Conservation (phyloP, 2,113 vertebrate genomes). For the Phylloscopus trochiloides region DNA sequence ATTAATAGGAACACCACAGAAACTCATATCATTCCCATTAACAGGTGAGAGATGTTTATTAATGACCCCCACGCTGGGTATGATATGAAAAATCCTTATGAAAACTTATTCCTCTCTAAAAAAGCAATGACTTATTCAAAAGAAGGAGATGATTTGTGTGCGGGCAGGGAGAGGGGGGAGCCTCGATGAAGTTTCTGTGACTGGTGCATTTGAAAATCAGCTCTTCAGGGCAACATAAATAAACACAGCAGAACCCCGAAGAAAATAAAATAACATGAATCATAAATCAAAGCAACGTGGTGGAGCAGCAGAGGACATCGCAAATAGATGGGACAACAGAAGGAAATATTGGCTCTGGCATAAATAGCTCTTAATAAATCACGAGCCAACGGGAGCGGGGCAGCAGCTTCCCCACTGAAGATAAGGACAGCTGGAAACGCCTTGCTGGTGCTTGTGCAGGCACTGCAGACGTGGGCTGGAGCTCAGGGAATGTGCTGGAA, state of each 20-base stretch:
- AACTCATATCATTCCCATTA: neutral
- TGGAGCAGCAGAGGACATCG: constrained; percentile 33
- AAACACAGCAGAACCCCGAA: constrained; percentile 14
- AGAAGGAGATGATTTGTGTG: neutral
- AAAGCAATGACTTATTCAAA: constrained; percentile 47
- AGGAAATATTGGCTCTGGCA: constrained; percentile 58
- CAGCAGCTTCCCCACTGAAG: neutral
- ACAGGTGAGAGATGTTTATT: neutral
- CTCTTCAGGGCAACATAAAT: constrained; percentile 49
- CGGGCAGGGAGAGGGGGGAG: neutral
- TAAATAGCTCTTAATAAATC: constrained; percentile 70
- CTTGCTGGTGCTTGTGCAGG: neutral
- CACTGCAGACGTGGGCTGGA: neutral
- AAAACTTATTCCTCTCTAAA: constrained; percentile 4
- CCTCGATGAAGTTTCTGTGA: neutral
- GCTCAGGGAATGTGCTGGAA: neutral
- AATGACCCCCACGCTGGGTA: neutral
- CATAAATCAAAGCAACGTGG: constrained; percentile 46
- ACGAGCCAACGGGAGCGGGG: neutral
- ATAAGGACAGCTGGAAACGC: neutral
- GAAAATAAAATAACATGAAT: constrained; percentile 42
- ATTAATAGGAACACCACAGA: neutral
- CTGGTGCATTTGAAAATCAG: neutral
- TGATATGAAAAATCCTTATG: neutral
- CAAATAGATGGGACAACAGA: constrained; percentile 55